These are phyloP conservation scores for Morpho helenor DNA, from an alignment of 2,888 invertebrate species.

Conservation along the genomic window DNA sequence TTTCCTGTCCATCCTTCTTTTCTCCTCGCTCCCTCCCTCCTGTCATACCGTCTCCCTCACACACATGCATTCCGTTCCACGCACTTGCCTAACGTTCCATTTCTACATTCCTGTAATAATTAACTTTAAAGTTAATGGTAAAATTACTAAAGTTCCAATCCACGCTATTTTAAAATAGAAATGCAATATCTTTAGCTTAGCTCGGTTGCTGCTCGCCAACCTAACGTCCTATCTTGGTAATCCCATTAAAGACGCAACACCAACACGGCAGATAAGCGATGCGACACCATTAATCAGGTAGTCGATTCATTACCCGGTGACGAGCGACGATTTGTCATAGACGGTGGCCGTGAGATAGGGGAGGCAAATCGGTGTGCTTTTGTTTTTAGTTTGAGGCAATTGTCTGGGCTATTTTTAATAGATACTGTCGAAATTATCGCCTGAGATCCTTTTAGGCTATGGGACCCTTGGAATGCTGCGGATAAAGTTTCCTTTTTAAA, in stretches of 20 bases:
- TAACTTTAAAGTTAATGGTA: too few species aligned
- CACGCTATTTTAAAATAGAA: too few species aligned
- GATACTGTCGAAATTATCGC: constrained; percentile 13
- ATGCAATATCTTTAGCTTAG: neutral
- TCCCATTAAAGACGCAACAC: constrained; percentile 67
- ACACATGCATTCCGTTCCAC: too few species aligned
- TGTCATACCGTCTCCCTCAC: too few species aligned
- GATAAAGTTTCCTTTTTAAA: neutral
- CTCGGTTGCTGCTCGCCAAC: neutral
- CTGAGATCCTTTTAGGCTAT: constrained; percentile 12
- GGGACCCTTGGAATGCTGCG: constrained; percentile 4
- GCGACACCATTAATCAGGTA: constrained; percentile 70
- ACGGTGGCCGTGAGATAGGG: constrained; percentile 30
- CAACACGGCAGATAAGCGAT: constrained; percentile 53
- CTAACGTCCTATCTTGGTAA: constrained; percentile 41
- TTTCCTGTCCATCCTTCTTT: too few species aligned
- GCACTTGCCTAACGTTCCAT: too few species aligned
- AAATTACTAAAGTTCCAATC: too few species aligned
- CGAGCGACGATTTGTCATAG: constrained; percentile 66
- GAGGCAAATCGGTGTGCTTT: constrained; percentile 33
- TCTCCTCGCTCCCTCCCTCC: too few species aligned
- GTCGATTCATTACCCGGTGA: constrained; percentile 63
- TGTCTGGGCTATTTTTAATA: constrained; percentile 14
- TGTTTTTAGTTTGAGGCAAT: constrained; percentile 14
- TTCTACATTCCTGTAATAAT: too few species aligned